Conservation (phyloP, 2,113 vertebrate genomes). For the Lamprologus lemairii region DNA sequence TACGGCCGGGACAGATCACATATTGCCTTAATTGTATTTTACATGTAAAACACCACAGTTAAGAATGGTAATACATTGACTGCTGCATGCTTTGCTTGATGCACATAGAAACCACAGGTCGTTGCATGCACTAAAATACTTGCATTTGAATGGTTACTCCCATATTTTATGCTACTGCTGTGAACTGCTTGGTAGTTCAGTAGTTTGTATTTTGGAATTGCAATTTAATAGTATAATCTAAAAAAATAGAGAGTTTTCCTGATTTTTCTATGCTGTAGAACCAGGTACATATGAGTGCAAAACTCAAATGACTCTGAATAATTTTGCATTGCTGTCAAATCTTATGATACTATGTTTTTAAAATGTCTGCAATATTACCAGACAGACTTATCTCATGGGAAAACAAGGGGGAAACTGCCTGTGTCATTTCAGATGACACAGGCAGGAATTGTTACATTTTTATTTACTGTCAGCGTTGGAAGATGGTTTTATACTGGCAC, state of each 20-base stretch:
- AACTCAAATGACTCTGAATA: not conserved
- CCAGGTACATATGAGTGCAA: not conserved
- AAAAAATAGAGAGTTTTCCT: not conserved
- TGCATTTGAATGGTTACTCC: constrained; percentile 35
- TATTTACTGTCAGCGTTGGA: not conserved
- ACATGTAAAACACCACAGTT: not conserved
- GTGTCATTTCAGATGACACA: not conserved
- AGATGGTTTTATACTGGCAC: not conserved
- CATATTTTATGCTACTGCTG: not conserved
- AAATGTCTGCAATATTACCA: not conserved
- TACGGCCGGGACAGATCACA: constrained; percentile 1
- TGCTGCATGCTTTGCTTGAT: constrained; percentile 58
- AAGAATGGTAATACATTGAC: not conserved
- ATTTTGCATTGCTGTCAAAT: not conserved
- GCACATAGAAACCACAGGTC: constrained; percentile 21
- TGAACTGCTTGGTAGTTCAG: not conserved
- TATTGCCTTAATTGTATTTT: not conserved
- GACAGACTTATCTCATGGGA: not conserved
- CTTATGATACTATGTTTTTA: not conserved
- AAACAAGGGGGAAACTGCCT: not conserved
- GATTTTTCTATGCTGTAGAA: not conserved
- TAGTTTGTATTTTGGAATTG: not conserved
- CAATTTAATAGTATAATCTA: not conserved
- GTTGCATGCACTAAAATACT: constrained; percentile 47
- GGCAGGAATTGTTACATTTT: not conserved